Evolutionary conservation across 1,140 invertebrate species (phyloP), one percentile per base, ranked within the genome.

Genomic region (Uloborus diversus): DNA sequence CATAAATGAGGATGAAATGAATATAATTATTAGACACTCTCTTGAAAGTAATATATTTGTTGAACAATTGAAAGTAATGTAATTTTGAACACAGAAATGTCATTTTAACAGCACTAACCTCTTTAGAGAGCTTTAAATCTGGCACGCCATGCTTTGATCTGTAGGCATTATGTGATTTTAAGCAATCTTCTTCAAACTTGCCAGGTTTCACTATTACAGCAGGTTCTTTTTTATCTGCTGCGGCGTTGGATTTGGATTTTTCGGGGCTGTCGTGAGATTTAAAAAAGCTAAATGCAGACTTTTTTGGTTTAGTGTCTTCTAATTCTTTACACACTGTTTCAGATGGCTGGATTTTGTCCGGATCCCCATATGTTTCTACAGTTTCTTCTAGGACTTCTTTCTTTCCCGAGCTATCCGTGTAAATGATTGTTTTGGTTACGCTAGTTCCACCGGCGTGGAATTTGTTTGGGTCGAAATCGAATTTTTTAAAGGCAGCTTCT

Each of bases 131-230:
- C 85, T 90, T 89, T 65, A 96, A 84, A 3, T 90, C 89, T 2
- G 90, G 87, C 1, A 91, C 91, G 59, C 90, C 90, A 85, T 96
- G 94, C 83, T 91, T 92, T 81, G 87, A 87, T 81, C 94, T 88
- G 83, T 93, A 94, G 61, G 92, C 91, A 85, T 96, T 96, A 85
- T 95, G 94, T 27, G 91, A 88, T 59, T 91, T 87, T 68, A 95
- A 87, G 85, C 88, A 91, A 83, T 89, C 91, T 85, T 86, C 87
- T 83, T 87, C 89, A 89, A 89, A 93, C 17, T 79, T 14, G 25
- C 65, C 76, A 4, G 76, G 33, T 14, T 69, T 69, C 23, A 30
- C 23, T n/a, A 33, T 17, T 1, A 20, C 28, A 3, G 30, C n/a
- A n/a, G 25, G 27, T 3, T 2, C 35, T 13, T 42, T 42, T 13